Base-by-base conservation (phyloP, 2,113 vertebrate genomes). In the Tretioscincus oriximinensis region DNA sequence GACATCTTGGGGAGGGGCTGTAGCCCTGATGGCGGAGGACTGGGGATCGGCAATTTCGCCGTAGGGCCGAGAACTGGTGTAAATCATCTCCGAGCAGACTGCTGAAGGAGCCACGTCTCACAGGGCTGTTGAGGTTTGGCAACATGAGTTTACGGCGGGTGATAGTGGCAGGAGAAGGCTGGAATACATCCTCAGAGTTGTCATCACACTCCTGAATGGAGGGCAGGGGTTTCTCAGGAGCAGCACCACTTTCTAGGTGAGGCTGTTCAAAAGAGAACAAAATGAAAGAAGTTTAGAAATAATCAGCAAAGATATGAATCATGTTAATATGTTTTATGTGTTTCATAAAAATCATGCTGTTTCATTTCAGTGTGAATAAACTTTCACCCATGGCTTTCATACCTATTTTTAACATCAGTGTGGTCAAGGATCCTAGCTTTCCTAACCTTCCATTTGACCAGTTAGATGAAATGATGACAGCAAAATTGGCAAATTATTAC, bases 11-110 rank as follows among this genome's bases (percentile, higher is more conserved):
- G 10, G 96, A 94, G 67, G 95, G 93, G 88, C 96, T 96, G 69
- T 85, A 87, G 78, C 94, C 95, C 75, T 74, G 86, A 85, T 90
- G 90, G 81, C 94, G 94, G 26, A 86, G 94, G 65, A 90, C 93
- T 1, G 97, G 96, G 22, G 96, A 95, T 5, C 65, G 94, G 80
- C 96, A 94, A 80, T 80, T 89, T 63, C 93, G 94, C 35, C 91
- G 93, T n/a, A 96, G 94, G 41, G 96, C 94, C 1, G 91, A 92
- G 74, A 95, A 94, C 89, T 95, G 96, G 9, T 93, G 93, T 45
- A 97, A 90, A 88, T 99, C 97, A 49, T 98, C 96, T 0, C 97
- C 96, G 81, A 97, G 88, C 90, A 97, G 93, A 85, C 94, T 94
- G 87, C 95, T 94, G 69, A 97, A 93, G 67, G 96, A 93, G 67